Evolutionary conservation across 2,113 vertebrate genomes (phyloP).

Genomic region (Diadophis punctatus): DNA sequence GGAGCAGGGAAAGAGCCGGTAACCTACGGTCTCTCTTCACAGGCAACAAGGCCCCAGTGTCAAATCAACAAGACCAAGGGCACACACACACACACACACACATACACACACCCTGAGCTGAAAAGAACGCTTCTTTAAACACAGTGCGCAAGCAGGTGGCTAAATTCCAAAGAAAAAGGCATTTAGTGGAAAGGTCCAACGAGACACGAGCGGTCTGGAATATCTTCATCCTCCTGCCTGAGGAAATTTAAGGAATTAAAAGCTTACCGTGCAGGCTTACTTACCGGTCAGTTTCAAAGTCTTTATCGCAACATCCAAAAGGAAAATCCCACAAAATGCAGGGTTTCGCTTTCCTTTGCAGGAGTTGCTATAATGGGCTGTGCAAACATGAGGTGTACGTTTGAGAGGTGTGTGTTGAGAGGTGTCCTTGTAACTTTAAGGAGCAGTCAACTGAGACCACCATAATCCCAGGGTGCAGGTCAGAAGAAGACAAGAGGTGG

Average conservation of each 20-base stretch:
- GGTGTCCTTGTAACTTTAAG: neutral
- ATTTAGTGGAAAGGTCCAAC: constrained; percentile 35
- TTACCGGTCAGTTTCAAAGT: neutral
- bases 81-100: constrained; percentile 16
- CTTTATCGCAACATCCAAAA: neutral
- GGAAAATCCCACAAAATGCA: neutral
- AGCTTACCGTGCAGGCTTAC: neutral
- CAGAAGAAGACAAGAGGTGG: neutral
- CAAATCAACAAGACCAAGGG: constrained; percentile 67
- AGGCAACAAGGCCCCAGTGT: constrained; percentile 70
- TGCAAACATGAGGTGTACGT: neutral
- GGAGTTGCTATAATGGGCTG: neutral
- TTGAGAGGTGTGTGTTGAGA: neutral
- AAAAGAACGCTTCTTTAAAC: constrained; percentile 44
- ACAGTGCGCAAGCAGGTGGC: constrained; percentile 57
- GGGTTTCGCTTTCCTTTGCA: constrained; percentile 35
- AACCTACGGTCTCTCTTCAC: constrained; percentile 57
- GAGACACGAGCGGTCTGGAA: constrained; percentile 23
- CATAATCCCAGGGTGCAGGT: neutral
- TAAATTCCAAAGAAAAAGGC: constrained; percentile 39
- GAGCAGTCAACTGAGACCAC: neutral
- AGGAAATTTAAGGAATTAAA: constrained; percentile 57
- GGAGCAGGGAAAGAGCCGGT: constrained; percentile 43
- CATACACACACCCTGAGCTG: neutral
- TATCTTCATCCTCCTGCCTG: constrained; percentile 42